These are phyloP conservation scores for Drosophila quasianomalipes DNA, from an alignment of 2,888 invertebrate species.

Conservation along the genomic window DNA sequence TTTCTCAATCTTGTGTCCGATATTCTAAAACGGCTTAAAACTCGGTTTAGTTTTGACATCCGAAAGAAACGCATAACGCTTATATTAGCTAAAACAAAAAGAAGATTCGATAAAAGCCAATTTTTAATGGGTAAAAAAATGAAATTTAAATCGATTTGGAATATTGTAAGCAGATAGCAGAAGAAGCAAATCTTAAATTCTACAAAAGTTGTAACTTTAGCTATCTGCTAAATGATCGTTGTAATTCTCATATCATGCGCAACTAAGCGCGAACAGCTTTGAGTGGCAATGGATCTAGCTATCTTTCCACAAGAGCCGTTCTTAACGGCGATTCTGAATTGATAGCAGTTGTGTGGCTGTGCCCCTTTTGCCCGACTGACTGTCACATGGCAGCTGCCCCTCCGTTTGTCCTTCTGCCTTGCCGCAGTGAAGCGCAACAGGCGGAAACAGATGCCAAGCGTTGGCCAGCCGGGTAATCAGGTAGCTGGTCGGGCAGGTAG, in stretches of 20 bases:
- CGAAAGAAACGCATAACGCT: not conserved
- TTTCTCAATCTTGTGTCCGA: not conserved
- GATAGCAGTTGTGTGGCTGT: constrained; percentile 1
- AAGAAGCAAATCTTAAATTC: not conserved
- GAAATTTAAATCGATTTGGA: not conserved
- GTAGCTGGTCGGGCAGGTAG: constrained; percentile 22
- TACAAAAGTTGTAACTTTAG: not conserved
- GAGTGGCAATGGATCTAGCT: not conserved
- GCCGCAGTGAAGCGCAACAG: constrained; percentile 66
- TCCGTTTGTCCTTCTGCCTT: constrained; percentile 27
- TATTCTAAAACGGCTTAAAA: not conserved
- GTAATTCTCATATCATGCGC: not conserved
- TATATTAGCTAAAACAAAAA: not conserved
- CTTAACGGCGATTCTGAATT: constrained; percentile 47
- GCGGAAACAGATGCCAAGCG: constrained; percentile 56
- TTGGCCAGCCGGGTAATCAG: constrained; percentile 37
- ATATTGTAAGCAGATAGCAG: not conserved
- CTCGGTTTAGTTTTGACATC: not conserved
- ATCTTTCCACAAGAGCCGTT: constrained; percentile 6
- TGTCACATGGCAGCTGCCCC: not conserved
- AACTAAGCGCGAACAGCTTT: not conserved
- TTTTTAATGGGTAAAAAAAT: not conserved
- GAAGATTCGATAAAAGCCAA: not conserved
- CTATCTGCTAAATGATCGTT: not conserved
- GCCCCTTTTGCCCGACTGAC: not conserved